phyloP scores from a whole-genome alignment of 2,113 vertebrate species.

The Empidonax alnorum region DNA sequence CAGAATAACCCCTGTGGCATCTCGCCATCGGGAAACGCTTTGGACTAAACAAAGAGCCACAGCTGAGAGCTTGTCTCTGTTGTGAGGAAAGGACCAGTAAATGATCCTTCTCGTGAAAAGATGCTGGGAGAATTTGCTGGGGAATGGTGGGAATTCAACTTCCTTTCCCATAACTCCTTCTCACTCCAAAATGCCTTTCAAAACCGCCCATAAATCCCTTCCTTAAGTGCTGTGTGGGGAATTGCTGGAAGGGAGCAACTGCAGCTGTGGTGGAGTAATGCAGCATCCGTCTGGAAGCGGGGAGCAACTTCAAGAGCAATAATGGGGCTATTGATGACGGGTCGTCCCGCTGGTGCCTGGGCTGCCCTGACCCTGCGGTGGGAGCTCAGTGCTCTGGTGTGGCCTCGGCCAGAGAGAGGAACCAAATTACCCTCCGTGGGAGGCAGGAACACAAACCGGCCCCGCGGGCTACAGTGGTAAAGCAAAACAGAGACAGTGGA shows the following conservation, averaged over 20 bases:
- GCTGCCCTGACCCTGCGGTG: background rate
- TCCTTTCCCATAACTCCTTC: conserved; percentile 59
- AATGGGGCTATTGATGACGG: background rate
- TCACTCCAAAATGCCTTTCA: conserved; percentile 28
- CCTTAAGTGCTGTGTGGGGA: conserved; percentile 49
- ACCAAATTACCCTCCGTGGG: conserved; percentile 18
- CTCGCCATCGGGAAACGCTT: background rate
- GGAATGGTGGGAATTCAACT: conserved; percentile 48
- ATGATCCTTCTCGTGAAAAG: background rate
- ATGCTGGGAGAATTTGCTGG: conserved; percentile 21
- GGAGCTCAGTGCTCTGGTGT: background rate
- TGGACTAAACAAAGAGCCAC: conserved; percentile 32
- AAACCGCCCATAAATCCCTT: conserved; percentile 60
- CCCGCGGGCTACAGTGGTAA: background rate
- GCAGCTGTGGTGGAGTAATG: conserved; percentile 52
- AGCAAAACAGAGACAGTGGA: conserved; percentile 34
- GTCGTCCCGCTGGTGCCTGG: background rate
- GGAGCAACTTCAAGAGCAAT: conserved; percentile 16
- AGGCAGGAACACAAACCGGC: conserved; percentile 20
- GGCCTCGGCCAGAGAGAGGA: background rate
- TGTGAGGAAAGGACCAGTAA: background rate
- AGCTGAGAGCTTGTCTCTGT: conserved; percentile 33
- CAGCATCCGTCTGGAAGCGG: conserved; percentile 14
- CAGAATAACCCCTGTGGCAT: conserved; percentile 16
- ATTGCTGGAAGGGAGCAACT: conserved; percentile 60